Evolutionary conservation across 2,113 vertebrate species (phyloP).

Genomic region (Labeo rohita): DNA sequence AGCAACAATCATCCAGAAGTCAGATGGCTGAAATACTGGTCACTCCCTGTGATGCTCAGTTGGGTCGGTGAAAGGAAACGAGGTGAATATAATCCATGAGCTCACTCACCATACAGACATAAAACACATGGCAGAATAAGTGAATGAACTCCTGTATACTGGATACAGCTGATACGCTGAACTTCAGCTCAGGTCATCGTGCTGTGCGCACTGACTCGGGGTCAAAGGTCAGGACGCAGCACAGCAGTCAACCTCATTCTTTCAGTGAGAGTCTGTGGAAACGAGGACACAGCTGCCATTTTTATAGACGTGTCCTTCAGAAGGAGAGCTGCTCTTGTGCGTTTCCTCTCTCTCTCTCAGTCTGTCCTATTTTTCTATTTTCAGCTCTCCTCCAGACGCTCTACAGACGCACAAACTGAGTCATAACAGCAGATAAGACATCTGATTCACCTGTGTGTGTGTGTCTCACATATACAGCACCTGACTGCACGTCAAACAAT

Average conservation of each 20-base stretch:
- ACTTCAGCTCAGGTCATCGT: background rate
- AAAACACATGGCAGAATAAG: background rate
- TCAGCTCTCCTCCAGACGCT: background rate
- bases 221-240: background rate
- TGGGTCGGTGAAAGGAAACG: background rate
- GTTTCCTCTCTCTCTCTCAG: background rate
- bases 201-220: background rate
- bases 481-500: conserved; percentile 13
- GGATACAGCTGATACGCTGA: background rate
- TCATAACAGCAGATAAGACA: background rate
- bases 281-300: conserved; percentile 21
- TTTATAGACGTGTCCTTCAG: background rate
- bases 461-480: background rate
- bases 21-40: background rate
- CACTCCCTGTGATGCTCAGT: background rate
- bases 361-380: conserved; percentile 15
- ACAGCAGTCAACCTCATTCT: background rate
- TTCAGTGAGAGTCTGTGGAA: background rate
- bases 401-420: conserved; percentile 1
- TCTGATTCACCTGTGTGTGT: conserved; percentile 11
- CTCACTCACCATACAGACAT: background rate
- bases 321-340: background rate
- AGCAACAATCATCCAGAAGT: background rate
- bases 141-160: background rate
- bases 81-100: background rate